phyloP scores from a whole-genome alignment of 1,140 invertebrate genomes.

The Scaptodrosophila lebanonensis region DNA sequence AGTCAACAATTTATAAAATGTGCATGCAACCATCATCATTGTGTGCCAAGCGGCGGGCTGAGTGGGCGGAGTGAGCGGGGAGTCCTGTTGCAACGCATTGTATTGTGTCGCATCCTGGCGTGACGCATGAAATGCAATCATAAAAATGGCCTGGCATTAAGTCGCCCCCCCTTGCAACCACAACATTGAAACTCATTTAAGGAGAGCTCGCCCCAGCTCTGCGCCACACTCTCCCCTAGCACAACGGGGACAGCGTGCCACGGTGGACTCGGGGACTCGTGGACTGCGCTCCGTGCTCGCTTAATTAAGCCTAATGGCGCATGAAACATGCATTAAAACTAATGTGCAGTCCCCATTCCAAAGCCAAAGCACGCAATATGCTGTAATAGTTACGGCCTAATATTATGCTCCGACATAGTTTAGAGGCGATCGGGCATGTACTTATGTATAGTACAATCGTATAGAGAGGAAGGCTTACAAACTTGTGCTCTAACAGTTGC shows the following conservation, averaged over 20 bases:
- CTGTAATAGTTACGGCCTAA: slow-evolving; percentile 56
- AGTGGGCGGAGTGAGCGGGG: too few species aligned
- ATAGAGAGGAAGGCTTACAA: too few species aligned
- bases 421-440: too few species aligned
- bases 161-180: not conserved
- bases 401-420: slow-evolving; percentile 47
- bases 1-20: slow-evolving; percentile 39
- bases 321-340: slow-evolving; percentile 74
- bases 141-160: too few species aligned
- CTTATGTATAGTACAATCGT: too few species aligned
- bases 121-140: too few species aligned
- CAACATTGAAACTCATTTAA: slow-evolving; percentile 56
- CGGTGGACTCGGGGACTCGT: not conserved
- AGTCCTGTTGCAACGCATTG: too few species aligned
- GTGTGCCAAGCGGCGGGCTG: slow-evolving; percentile 36
- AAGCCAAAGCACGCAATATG: not conserved
- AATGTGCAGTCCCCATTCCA: slow-evolving; percentile 57
- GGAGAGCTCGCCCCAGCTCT: slow-evolving; percentile 2
- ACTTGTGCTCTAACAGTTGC: too few species aligned
- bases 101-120: too few species aligned
- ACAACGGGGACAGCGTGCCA: too few species aligned
- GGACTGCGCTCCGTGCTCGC: slow-evolving; percentile 25
- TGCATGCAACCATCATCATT: slow-evolving; percentile 34
- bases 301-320: slow-evolving; percentile 74
- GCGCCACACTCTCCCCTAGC: too few species aligned